phyloP scores from a whole-genome alignment of 2,888 invertebrate genomes.

The Auanema sp. region DNA sequence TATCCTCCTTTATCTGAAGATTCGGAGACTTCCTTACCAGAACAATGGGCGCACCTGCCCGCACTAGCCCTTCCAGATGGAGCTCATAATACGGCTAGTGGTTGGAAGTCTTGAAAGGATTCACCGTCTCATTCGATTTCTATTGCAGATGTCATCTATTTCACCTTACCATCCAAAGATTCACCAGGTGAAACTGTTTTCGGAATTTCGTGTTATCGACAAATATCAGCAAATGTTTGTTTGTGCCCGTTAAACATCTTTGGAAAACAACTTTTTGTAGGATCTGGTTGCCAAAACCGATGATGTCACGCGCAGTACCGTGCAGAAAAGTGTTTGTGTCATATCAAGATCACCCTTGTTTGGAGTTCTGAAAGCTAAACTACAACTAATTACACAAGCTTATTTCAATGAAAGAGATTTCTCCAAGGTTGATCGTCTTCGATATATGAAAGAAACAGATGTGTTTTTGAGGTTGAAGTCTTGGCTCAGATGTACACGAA shows the following conservation, averaged over 20 bases:
- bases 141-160: constrained; percentile 83
- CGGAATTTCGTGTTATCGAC: constrained; percentile 95
- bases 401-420: constrained; percentile 83
- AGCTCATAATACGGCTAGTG: constrained; percentile 88
- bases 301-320: constrained; percentile 93
- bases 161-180: constrained; percentile 85
- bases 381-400: constrained; percentile 91
- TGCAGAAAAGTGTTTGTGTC: constrained; percentile 96
- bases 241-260: neutral
- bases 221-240: constrained; percentile 77
- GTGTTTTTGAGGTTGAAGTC: constrained; percentile 61
- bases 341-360: constrained; percentile 80
- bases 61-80: constrained; percentile 95
- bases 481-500: constrained; percentile 89
- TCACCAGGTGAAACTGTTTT: constrained; percentile 84
- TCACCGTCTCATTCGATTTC: neutral
- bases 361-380: constrained; percentile 86
- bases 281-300: constrained; percentile 86
- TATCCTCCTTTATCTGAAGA: constrained; percentile 77
- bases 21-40: constrained; percentile 75
- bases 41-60: constrained; percentile 92
- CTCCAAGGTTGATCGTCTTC: constrained; percentile 61
- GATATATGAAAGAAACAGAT: constrained; percentile 64
- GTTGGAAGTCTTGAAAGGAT: constrained; percentile 45
- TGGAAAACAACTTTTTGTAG: constrained; percentile 69